A percentile compares a stretch with the other conserved stretches of the same genome.
These are phyloP conservation scores for Eupeodes luniger DNA, from an alignment of 2,888 invertebrate species.

Conservation along the genomic window DNA sequence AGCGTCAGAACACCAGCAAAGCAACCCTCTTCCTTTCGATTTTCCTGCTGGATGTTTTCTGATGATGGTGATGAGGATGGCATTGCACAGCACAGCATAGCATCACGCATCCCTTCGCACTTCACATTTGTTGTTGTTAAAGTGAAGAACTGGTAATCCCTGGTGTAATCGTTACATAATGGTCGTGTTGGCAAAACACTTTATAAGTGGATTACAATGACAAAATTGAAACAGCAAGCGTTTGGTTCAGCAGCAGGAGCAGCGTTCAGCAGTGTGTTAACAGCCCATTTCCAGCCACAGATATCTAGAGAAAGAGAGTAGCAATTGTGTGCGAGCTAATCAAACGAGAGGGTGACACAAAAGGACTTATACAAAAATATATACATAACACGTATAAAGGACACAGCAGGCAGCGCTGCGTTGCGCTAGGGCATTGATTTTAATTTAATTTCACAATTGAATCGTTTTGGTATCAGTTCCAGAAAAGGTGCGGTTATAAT, in stretches of 20 bases:
- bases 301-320: background rate
- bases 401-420: background rate
- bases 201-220: slow-evolving; percentile 76
- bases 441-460: slow-evolving; percentile 75
- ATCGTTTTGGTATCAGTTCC: slow-evolving; percentile 75
- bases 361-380: background rate
- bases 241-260: background rate
- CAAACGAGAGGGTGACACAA: slow-evolving; percentile 64
- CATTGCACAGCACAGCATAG: background rate
- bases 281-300: slow-evolving; percentile 69
- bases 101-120: slow-evolving; percentile 49
- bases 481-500: slow-evolving; percentile 61
- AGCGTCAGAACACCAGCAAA: slow-evolving; percentile 4
- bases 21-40: slow-evolving; percentile 50
- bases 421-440: slow-evolving; percentile 49
- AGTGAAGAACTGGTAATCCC: slow-evolving; percentile 62
- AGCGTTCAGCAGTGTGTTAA: slow-evolving; percentile 2
- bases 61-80: background rate
- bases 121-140: background rate
- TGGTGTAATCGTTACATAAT: slow-evolving; percentile 76
- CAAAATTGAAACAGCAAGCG: slow-evolving; percentile 50
- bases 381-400: background rate
- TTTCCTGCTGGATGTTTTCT: background rate
- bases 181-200: slow-evolving; percentile 77
- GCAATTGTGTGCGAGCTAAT: slow-evolving; percentile 44